Evolutionary conservation across 1,140 invertebrate genomes (phyloP), one percentile per base, ranked within the genome.

Genomic region (Limonius californicus): DNA sequence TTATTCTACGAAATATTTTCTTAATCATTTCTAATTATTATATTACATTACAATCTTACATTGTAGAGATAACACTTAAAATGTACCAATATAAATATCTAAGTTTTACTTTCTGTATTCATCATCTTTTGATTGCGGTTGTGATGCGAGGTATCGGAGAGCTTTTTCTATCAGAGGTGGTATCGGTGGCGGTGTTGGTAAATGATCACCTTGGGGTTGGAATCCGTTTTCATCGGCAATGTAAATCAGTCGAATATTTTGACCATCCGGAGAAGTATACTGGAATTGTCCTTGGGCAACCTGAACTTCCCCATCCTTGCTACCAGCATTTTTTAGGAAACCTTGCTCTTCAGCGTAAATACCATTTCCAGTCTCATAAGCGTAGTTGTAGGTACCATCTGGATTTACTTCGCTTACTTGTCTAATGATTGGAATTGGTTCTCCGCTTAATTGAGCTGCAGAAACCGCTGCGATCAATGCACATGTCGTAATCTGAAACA

Each of bases 111-210:
- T n/a, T n/a, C n/a, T n/a, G n/a, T n/a, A n/a, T n/a, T n/a, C n/a
- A 27, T 27, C 23, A 27, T 4, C 23, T 27, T 27, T 27, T 3
- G 23, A 27, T 4, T 4, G 3, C 3, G 2, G 7, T 14, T 11
- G n/a, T 2, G 35, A 39, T 1, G 35, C 35, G 18, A 50, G 14
- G 14, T 50, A 50, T 19, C 19, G 3, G 3, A 50, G 12, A 50
- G 87, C 81, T 62, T 81, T 83, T 64, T 81, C 81, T 58, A 89
- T 89, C 1, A 84, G 86, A 56, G 79, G 81, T 7, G 88, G 88
- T 32, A 89, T 83, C n/a, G 88, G 87, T 0, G 87, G 88, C 1
- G 88, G 81, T 1, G 87, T 89, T 15, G 87, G 87, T 0, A 88
- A 72, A 65, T 86, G 83, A 19, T 80, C 80, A 11, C 86, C 86